These are phyloP conservation scores for Protonemura montana DNA, from an alignment of 2,888 invertebrate species.

Conservation along the genomic window DNA sequence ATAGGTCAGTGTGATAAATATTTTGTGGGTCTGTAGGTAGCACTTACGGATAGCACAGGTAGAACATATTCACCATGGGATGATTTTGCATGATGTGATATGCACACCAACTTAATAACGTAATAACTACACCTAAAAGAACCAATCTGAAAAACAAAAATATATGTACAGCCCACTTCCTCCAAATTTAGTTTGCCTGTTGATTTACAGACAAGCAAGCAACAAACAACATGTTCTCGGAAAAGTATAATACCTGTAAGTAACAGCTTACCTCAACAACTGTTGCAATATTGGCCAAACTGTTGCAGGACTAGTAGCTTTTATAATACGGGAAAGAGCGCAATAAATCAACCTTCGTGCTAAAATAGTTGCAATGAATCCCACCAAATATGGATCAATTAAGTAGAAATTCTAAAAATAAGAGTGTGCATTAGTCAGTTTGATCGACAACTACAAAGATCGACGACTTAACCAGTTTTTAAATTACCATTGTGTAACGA, in stretches of 20 bases:
- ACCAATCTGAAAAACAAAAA: conserved; percentile 70
- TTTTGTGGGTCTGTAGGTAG: conserved; percentile 37
- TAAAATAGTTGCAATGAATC: conserved; percentile 83
- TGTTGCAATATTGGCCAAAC: conserved; percentile 56
- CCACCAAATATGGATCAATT: conserved; percentile 87
- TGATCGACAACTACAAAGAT: too few species aligned
- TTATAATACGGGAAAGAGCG: conserved; percentile 63
- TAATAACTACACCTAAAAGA: conserved; percentile 68
- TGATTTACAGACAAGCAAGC: too few species aligned
- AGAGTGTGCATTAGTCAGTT: too few species aligned
- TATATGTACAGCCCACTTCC: too few species aligned
- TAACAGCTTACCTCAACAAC: conserved; percentile 57
- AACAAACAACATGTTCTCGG: too few species aligned
- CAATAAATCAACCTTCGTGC: conserved; percentile 80
- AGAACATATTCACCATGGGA: conserved; percentile 80
- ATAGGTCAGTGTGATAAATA: too few species aligned
- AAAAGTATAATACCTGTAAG: too few species aligned
- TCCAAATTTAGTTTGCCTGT: too few species aligned
- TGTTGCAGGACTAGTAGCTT: conserved; percentile 59
- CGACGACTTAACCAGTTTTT: not conserved
- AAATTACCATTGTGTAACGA: conserved; percentile 83
- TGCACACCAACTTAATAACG: conserved; percentile 72
- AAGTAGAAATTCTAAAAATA: conserved; percentile 89
- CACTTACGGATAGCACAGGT: conserved; percentile 91
- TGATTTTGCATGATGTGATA: conserved; percentile 77